Evolutionary conservation across 2,797 vertebrate genomes (phyloP).

Genomic region (Poecilia wingei): DNA sequence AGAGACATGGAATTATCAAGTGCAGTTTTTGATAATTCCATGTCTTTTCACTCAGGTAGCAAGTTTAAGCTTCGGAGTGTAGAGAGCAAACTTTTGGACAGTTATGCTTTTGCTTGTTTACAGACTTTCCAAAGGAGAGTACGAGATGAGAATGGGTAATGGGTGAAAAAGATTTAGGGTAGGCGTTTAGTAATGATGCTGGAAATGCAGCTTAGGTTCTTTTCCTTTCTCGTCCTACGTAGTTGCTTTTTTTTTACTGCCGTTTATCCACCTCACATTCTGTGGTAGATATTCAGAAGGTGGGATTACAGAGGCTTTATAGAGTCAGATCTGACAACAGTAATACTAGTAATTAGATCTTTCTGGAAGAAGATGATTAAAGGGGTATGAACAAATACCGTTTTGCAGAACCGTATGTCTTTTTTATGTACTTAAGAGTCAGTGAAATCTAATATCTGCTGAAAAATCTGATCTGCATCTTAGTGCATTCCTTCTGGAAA

Average conservation of each 20-base stretch:
- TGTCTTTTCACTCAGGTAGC: not conserved
- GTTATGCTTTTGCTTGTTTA: not conserved
- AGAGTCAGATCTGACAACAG: slow-evolving; percentile 49
- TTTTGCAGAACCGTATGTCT: not conserved
- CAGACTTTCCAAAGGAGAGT: not conserved
- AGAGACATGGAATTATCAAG: not conserved
- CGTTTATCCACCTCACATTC: not conserved
- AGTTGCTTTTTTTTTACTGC: not conserved
- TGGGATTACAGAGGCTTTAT: not conserved
- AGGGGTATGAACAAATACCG: not conserved
- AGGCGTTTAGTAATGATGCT: not conserved
- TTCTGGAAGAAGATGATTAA: not conserved
- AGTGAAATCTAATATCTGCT: not conserved
- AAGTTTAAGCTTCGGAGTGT: not conserved
- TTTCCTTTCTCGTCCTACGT: not conserved
- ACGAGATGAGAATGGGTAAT: not conserved
- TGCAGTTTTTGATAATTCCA: not conserved
- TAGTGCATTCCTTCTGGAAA: not conserved
- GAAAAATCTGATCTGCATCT: not conserved
- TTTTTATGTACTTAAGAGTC: not conserved
- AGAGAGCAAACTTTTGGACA: not conserved
- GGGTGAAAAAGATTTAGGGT: not conserved
- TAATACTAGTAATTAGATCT: not conserved
- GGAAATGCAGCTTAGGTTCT: not conserved
- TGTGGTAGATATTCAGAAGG: not conserved